Evolutionary conservation across 2,797 vertebrate genomes (phyloP).

Genomic region (Acrossocheilus wenchowensis): DNA sequence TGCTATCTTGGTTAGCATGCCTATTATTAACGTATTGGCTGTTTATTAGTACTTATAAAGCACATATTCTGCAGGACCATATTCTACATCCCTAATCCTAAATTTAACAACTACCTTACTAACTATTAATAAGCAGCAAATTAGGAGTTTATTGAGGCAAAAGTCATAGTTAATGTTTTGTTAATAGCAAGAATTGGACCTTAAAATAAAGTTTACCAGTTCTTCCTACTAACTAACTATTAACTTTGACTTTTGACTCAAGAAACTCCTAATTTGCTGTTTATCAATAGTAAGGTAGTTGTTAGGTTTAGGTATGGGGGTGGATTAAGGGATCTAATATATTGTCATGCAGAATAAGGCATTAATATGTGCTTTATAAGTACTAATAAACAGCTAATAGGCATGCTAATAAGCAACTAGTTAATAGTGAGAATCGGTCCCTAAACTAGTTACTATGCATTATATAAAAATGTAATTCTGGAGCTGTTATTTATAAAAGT

Average conservation of each 20-base stretch:
- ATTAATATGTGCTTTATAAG: not conserved
- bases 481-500: not conserved
- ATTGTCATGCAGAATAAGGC: not conserved
- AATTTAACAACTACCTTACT: not conserved
- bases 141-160: not conserved
- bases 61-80: not conserved
- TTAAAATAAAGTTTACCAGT: not conserved
- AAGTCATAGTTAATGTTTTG: not conserved
- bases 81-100: too few species aligned
- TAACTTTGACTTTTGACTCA: not conserved
- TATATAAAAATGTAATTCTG: not conserved
- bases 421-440: not conserved
- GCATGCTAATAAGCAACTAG: not conserved
- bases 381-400: not conserved
- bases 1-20: not conserved
- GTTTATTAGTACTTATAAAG: not conserved
- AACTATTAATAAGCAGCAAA: not conserved
- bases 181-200: not conserved
- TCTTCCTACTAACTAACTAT: too few species aligned
- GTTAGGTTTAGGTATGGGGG: not conserved
- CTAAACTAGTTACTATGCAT: not conserved
- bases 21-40: not conserved
- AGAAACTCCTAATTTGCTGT: not conserved
- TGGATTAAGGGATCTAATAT: not conserved
- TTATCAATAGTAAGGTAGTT: not conserved